These are phyloP conservation scores for Pteruthius melanotis DNA, from an alignment of 2,113 vertebrate genomes.

Conservation along the genomic window DNA sequence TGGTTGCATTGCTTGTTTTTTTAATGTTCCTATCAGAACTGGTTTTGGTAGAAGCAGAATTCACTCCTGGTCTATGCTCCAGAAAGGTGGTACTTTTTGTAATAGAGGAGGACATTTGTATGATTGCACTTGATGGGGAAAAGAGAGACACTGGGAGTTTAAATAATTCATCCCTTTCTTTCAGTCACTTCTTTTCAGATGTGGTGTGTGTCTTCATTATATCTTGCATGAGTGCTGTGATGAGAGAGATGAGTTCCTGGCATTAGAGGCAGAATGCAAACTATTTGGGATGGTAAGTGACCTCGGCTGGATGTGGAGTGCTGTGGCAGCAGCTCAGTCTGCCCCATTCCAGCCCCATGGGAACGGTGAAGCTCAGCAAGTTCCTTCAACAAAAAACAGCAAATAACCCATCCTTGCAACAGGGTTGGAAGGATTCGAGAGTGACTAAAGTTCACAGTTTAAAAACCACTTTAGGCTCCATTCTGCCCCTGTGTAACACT, in stretches of 20 bases:
- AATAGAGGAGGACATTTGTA: not conserved
- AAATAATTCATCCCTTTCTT: slow-evolving; percentile 29
- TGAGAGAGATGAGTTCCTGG: not conserved
- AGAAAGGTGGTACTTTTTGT: not conserved
- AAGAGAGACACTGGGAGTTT: not conserved
- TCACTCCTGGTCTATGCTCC: not conserved
- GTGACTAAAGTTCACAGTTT: not conserved
- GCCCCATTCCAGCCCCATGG: not conserved
- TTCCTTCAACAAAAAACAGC: not conserved
- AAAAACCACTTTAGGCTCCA: not conserved
- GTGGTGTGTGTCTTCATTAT: not conserved
- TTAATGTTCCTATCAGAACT: not conserved
- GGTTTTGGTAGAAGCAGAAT: not conserved
- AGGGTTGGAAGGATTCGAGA: not conserved
- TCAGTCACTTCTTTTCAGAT: not conserved
- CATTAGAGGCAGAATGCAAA: not conserved
- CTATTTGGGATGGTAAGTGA: not conserved
- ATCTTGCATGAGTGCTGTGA: not conserved
- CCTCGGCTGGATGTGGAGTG: not conserved
- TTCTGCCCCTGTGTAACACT: not conserved
- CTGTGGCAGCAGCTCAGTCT: not conserved
- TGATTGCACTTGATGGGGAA: not conserved
- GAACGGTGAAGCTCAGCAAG: not conserved
- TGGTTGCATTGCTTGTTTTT: not conserved
- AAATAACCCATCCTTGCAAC: not conserved